Conservation (phyloP, 2,888 invertebrate species). For the Molorchus minor region DNA sequence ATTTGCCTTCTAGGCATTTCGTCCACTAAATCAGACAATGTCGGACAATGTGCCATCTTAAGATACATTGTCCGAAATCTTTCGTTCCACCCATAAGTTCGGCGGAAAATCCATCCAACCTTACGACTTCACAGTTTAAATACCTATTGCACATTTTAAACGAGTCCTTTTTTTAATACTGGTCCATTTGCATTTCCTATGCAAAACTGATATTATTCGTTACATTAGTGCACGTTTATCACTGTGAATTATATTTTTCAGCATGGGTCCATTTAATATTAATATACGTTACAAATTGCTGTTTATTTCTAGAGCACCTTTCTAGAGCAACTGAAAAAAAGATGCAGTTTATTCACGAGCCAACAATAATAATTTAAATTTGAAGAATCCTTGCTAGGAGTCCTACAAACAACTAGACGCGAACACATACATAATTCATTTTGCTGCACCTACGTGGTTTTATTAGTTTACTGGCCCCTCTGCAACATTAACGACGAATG, state of each 20-base stretch:
- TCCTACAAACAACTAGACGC: slow-evolving; percentile 4
- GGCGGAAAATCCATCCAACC: too few species aligned
- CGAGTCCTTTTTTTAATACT: neutral
- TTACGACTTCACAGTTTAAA: too few species aligned
- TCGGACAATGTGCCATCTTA: too few species aligned
- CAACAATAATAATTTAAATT: slow-evolving; percentile 36
- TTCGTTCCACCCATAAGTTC: too few species aligned
- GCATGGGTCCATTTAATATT: slow-evolving; percentile 3
- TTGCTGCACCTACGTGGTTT: neutral
- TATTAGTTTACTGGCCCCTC: slow-evolving; percentile 9
- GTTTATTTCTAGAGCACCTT: slow-evolving; percentile 36
- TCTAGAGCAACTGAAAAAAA: slow-evolving; percentile 39
- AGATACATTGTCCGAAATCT: too few species aligned
- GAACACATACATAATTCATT: slow-evolving; percentile 5
- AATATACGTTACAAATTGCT: slow-evolving; percentile 10
- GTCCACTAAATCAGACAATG: too few species aligned
- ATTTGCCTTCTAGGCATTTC: too few species aligned
- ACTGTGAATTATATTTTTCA: neutral
- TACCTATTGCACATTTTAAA: too few species aligned
- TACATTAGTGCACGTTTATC: too few species aligned
- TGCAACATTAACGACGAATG: neutral
- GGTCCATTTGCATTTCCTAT: too few species aligned
- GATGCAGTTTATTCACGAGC: slow-evolving; percentile 35
- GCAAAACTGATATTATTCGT: too few species aligned
- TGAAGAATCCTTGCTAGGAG: slow-evolving; percentile 13